Conservation (phyloP, 2,888 invertebrate genomes). For the Smittia sp. region DNA sequence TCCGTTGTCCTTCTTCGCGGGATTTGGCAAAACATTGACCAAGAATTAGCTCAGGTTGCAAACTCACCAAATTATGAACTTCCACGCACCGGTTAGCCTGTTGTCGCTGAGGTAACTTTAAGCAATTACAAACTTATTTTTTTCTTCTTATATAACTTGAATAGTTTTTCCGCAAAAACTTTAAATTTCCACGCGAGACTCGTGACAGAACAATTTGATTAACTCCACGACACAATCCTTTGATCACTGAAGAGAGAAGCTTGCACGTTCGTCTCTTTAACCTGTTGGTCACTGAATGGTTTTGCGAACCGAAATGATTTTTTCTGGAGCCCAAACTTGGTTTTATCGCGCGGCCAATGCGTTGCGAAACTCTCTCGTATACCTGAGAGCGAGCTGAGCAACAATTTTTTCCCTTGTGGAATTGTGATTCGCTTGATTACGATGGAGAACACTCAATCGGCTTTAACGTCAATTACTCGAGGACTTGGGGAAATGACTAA, state of each 20-base stretch:
- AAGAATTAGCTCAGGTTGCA: not conserved
- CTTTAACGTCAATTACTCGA: no score
- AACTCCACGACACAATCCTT: not conserved
- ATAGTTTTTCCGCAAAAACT: constrained; percentile 1
- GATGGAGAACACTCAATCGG: no score
- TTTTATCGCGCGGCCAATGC: not conserved
- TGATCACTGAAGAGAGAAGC: not conserved
- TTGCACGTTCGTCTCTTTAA: not conserved
- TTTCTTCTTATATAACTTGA: constrained; percentile 13
- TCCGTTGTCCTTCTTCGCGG: not conserved
- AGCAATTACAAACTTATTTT: constrained; percentile 1
- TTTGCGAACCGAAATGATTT: not conserved
- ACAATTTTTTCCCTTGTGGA: no score
- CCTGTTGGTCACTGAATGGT: constrained; percentile 10
- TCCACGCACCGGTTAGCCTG: constrained; percentile 6
- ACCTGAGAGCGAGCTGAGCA: not conserved
- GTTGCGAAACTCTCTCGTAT: not conserved
- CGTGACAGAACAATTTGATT: no score
- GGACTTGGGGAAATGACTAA: no score
- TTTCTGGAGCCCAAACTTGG: not conserved
- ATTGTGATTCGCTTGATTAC: no score
- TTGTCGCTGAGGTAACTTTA: constrained; percentile 9
- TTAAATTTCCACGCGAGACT: not conserved
- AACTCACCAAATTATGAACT: constrained; percentile 10
- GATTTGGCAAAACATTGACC: not conserved